phyloP scores from a whole-genome alignment of 2,888 invertebrate species.

The Amphipoea oculea region DNA sequence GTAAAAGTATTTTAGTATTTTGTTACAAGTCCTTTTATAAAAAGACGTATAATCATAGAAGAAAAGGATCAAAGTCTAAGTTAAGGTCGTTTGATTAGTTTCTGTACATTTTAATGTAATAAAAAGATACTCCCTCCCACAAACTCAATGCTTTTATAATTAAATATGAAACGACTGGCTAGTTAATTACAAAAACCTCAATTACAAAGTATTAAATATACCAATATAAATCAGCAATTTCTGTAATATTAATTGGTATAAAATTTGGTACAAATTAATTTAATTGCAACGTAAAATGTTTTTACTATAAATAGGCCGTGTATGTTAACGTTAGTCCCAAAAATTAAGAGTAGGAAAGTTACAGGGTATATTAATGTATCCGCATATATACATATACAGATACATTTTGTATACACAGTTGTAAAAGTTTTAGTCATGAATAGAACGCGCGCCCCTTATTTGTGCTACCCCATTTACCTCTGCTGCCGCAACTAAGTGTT shows the following conservation, averaged over 20 bases:
- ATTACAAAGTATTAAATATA: not conserved
- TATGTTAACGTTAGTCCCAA: not conserved
- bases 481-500: constrained; percentile 31
- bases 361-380: not conserved
- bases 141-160: constrained; percentile 4
- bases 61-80: constrained; percentile 5
- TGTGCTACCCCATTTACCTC: constrained; percentile 32
- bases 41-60: constrained; percentile 2
- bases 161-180: constrained; percentile 4
- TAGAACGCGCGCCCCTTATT: constrained; percentile 30
- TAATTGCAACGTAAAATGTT: not conserved
- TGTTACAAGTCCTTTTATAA: not conserved
- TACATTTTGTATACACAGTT: constrained; percentile 24
- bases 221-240: not conserved
- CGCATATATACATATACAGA: not conserved
- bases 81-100: not conserved
- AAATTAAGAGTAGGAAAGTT: not conserved
- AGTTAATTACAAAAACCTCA: not conserved
- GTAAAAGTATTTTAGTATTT: not conserved
- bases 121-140: constrained; percentile 10
- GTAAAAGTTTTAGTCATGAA: constrained; percentile 39
- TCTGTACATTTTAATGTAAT: constrained; percentile 1
- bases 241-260: not conserved
- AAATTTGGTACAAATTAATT: not conserved
- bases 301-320: not conserved